Evolutionary conservation across 2,888 invertebrate genomes (phyloP).

Genomic region (Epirrhoe alternata): DNA sequence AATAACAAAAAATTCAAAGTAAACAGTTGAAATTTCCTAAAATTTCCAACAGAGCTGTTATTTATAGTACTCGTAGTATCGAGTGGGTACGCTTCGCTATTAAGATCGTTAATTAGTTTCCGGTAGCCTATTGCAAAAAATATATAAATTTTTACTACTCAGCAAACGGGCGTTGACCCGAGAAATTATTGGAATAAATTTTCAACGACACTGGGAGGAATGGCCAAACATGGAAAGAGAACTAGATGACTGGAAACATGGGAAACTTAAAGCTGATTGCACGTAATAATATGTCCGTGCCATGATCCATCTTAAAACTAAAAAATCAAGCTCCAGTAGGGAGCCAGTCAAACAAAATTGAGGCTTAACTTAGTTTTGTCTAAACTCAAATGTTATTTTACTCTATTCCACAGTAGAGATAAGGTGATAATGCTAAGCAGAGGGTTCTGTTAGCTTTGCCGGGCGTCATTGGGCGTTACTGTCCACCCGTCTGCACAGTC

Average conservation of each 20-base stretch:
- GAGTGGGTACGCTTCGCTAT: conserved; percentile 42
- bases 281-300: too few species aligned
- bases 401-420: too few species aligned
- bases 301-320: too few species aligned
- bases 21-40: conserved; percentile 14
- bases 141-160: conserved; percentile 62
- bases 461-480: background rate
- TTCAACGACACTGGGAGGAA: too few species aligned
- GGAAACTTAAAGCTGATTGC: too few species aligned
- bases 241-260: too few species aligned
- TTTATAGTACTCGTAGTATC: conserved; percentile 27
- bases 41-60: conserved; percentile 10
- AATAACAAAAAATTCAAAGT: conserved; percentile 3
- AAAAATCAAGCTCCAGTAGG: too few species aligned
- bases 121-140: conserved; percentile 49
- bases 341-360: too few species aligned
- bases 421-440: too few species aligned
- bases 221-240: too few species aligned
- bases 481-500: conserved; percentile 30
- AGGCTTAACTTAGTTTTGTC: too few species aligned
- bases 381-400: too few species aligned
- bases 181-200: background rate
- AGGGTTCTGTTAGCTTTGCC: background rate
- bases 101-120: conserved; percentile 67
- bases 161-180: conserved; percentile 30